Base-by-base conservation (phyloP, 2,797 vertebrate genomes). In the Ctenopoma multispine region DNA sequence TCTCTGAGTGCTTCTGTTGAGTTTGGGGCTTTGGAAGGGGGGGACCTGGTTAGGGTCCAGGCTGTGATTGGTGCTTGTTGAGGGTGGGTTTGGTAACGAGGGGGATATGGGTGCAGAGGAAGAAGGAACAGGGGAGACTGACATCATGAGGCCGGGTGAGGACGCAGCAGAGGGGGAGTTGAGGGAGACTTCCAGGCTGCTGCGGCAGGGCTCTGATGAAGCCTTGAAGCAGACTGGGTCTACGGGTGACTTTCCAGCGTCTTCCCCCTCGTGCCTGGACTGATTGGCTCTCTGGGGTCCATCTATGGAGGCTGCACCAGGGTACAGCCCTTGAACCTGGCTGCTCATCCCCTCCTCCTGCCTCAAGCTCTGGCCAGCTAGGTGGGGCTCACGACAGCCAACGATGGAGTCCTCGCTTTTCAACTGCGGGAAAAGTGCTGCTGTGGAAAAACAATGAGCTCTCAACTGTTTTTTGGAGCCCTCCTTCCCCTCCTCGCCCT, bases 31-130 rank as follows among this genome's bases (percentile, higher is more conserved):
- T 69, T 94, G 93, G 71, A 93, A 90, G 46, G 90, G 89, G 0
- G 87, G 87, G 27, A 92, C 93, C 2, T 86, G 83, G 69, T 89
- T 90, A 1, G 94, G 89, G 85, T 95, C 95, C 76, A 89, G 90
- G 77, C 93, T 93, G 77, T 92, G 94, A 87, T 87, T 94, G 90
- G 92, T 94, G 75, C 90, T 90, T 0, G 92, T 90, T 4, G 86
- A 84, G 15, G 88, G 74, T 1, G 90, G 87, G 73, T 92, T 92
- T 0, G 95, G 94, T 6, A 94, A 93, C 1, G 96, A 95, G 0
- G 97, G 97, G 2, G 97, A 98, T 63, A 97, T 96, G 43, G 97
- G 97, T 38, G 96, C 96, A 0, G 97, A 97, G 1, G 96, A 98
- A 41, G 96, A 97, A 0, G 97, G 97, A 8, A 96, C 84, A 0